These are phyloP conservation scores for Drosophila pectinifera DNA, from an alignment of 1,140 invertebrate species.

Conservation along the genomic window DNA sequence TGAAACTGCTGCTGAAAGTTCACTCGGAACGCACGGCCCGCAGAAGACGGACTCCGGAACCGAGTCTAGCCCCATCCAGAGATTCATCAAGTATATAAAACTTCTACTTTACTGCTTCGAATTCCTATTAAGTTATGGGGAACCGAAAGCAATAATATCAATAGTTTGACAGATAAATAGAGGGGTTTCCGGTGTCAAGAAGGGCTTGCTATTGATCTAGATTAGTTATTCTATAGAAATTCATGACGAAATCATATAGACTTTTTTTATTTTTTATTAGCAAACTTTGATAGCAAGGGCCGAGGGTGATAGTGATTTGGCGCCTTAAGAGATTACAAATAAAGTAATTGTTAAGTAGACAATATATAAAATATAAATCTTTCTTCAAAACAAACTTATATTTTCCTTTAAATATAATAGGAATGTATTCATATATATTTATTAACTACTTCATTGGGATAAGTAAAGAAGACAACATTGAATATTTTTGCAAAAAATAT, in stretches of 20 bases:
- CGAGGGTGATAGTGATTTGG: background rate
- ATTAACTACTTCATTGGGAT: too few species aligned
- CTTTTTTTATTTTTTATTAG: background rate
- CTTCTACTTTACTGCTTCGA: background rate
- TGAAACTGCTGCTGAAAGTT: slow-evolving; percentile 81
- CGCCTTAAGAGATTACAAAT: background rate
- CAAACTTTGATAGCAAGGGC: background rate
- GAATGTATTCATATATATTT: background rate
- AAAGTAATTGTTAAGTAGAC: background rate
- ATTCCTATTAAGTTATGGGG: background rate
- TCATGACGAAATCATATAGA: background rate
- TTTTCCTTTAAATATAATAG: background rate
- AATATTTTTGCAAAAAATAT: background rate
- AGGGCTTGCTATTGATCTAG: background rate
- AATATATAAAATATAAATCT: background rate
- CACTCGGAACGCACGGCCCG: slow-evolving; percentile 77
- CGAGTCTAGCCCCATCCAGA: slow-evolving; percentile 29
- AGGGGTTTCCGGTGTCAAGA: background rate
- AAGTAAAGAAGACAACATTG: background rate
- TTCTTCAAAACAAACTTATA: too few species aligned
- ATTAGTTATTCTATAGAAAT: background rate
- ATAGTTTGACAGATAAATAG: background rate
- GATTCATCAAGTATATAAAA: slow-evolving; percentile 47
- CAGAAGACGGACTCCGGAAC: slow-evolving; percentile 68
- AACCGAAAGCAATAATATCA: background rate